Evolutionary conservation across 2,888 invertebrate genomes (phyloP).

Genomic region (Shargacucullia verbasci): DNA sequence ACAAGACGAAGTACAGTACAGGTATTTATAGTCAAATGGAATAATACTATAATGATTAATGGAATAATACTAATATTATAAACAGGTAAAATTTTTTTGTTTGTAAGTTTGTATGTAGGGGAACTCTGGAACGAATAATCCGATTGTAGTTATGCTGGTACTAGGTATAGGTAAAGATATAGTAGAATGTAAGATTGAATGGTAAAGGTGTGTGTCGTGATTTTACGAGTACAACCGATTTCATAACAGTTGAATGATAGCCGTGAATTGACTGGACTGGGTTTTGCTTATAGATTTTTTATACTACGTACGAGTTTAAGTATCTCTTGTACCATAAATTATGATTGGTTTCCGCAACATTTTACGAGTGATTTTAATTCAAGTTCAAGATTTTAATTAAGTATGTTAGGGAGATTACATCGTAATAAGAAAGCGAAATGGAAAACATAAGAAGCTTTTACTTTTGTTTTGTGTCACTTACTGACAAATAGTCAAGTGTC

Average conservation of each 20-base stretch:
- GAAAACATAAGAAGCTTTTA: conserved; percentile 9
- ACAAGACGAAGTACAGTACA: no score
- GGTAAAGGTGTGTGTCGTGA: no score
- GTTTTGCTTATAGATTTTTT: no score
- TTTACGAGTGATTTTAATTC: conserved; percentile 13
- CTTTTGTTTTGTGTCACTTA: conserved; percentile 7
- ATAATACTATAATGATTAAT: no score
- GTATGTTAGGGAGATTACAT: conserved; percentile 3
- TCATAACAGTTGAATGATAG: conserved; percentile 23
- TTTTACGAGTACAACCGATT: conserved; percentile 19
- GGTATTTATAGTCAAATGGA: no score
- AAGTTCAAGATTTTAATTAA: conserved; percentile 6
- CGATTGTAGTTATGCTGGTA: no score
- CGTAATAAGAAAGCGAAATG: conserved; percentile 1
- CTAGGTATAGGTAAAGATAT: no score
- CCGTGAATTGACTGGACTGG: not conserved
- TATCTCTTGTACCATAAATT: conserved; percentile 24
- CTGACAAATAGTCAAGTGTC: conserved; percentile 7
- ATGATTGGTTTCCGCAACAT: conserved; percentile 4
- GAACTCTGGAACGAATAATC: no score
- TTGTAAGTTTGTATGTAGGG: no score
- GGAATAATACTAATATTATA: no score
- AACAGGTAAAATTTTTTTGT: no score
- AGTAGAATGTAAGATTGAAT: no score
- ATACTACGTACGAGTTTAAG: not conserved